Evolutionary conservation across 2,113 vertebrate genomes (phyloP), one percentile per base, ranked within the genome.

Genomic region (Carassius carassius): DNA sequence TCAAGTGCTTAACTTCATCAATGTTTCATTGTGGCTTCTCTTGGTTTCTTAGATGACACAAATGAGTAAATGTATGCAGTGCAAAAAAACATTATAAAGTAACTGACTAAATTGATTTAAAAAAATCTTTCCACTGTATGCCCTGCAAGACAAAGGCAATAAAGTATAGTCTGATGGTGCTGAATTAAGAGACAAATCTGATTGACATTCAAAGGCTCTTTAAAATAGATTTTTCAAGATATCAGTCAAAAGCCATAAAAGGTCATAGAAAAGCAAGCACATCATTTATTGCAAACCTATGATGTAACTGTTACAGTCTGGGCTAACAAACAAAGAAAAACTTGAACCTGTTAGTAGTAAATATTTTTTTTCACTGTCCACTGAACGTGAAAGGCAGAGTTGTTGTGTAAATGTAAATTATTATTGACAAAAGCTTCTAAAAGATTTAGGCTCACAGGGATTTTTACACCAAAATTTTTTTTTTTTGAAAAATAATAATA

Each of bases 271-370:
- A 94, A 92, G 89, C 90, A 92, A 94, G 89, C 29, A 62, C 90
- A 86, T 89, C 72, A 90, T 95, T 95, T 95, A 95, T 95, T 95
- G 92, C 90, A 93, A 86, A 84, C 92, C 94, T 93, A 92, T 89
- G 87, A 85, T 90, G 83, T 86, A 87, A 89, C 73, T 82, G 87
- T 89, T 93, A 95, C 94, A 95, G 87, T 78, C 80, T 90, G 84
- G 89, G 89, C 87, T 84, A 69, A 75, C n/a, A 82, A 47, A 78
- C 4, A 29, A 67, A 86, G 85, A 35, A 12, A 60, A 58, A 69
- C 12, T 63, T 51, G 77, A 69, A 65, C n/a, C 19, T n/a, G 35
- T 29, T 32, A 72, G 65, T 56, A 74, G 56, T 37, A 73, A 78
- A 32, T 19, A 17, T 51, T 29, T 62, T 51, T 54, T 75, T 58